These are phyloP conservation scores for Heterocephalus glaber DNA, from an alignment of 2,113 vertebrate genomes.

Conservation along the genomic window DNA sequence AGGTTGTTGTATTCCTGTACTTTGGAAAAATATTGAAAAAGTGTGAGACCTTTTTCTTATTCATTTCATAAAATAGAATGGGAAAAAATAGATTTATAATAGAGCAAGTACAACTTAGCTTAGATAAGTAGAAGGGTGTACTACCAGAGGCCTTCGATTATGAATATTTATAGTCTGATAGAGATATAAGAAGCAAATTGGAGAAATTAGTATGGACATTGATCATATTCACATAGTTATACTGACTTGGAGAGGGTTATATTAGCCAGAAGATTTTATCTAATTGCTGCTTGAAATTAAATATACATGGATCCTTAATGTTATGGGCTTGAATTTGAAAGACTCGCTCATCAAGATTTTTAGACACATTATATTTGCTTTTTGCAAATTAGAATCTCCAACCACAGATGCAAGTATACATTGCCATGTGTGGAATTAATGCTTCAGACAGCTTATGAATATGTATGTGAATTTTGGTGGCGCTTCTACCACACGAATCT, in stretches of 20 bases:
- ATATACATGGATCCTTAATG: constrained; percentile 70
- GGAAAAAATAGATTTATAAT: constrained; percentile 61
- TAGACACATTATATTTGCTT: constrained; percentile 83
- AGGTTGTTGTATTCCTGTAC: neutral
- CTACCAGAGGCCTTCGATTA: constrained; percentile 43
- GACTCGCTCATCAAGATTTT: constrained; percentile 81
- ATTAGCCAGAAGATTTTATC: constrained; percentile 73
- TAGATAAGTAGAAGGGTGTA: constrained; percentile 35
- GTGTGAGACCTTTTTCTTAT: neutral
- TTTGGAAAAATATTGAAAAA: constrained; percentile 16
- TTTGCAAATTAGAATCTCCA: constrained; percentile 81
- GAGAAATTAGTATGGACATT: constrained; percentile 68
- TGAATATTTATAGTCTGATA: constrained; percentile 76
- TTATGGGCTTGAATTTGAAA: constrained; percentile 80
- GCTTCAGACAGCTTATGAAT: constrained; percentile 82
- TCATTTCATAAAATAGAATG: constrained; percentile 46
- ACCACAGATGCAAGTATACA: constrained; percentile 82
- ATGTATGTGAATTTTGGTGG: constrained; percentile 79
- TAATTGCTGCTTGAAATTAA: constrained; percentile 77
- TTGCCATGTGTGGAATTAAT: constrained; percentile 84
- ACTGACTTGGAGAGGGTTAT: constrained; percentile 68
- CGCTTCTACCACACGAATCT: constrained; percentile 73
- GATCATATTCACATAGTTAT: constrained; percentile 68
- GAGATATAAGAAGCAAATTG: constrained; percentile 68
- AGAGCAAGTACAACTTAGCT: constrained; percentile 66